Evolutionary conservation across 2,797 vertebrate genomes (phyloP).

Genomic region (Leucoraja ocellata): DNA sequence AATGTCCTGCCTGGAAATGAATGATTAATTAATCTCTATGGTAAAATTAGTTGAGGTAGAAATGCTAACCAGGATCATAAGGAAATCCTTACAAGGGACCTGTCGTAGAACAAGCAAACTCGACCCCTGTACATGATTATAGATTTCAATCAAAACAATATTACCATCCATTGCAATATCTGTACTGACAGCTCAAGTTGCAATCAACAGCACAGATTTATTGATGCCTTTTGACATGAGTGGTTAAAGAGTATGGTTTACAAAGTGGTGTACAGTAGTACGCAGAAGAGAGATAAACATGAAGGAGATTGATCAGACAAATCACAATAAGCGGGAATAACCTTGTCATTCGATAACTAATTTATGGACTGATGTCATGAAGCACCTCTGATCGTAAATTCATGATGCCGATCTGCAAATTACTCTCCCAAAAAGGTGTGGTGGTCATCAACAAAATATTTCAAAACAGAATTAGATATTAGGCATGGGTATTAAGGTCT

Average conservation of each 20-base stretch:
- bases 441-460: neutral
- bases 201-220: neutral
- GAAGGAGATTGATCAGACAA: neutral
- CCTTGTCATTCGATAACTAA: no score
- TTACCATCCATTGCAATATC: neutral
- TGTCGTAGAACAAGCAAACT: neutral
- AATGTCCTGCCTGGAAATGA: neutral
- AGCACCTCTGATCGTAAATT: neutral
- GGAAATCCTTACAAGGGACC: neutral
- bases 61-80: neutral
- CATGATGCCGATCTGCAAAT: neutral
- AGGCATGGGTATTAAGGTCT: neutral
- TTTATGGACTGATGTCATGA: neutral
- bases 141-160: neutral
- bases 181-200: neutral
- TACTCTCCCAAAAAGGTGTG: neutral
- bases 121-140: neutral
- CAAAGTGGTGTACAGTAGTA: neutral
- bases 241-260: neutral
- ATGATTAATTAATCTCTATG: neutral
- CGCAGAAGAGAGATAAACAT: neutral
- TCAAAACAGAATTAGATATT: neutral
- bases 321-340: neutral
- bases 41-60: neutral
- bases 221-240: neutral